phyloP scores from a whole-genome alignment of 2,797 vertebrate species.

The Rhinophrynus dorsalis region DNA sequence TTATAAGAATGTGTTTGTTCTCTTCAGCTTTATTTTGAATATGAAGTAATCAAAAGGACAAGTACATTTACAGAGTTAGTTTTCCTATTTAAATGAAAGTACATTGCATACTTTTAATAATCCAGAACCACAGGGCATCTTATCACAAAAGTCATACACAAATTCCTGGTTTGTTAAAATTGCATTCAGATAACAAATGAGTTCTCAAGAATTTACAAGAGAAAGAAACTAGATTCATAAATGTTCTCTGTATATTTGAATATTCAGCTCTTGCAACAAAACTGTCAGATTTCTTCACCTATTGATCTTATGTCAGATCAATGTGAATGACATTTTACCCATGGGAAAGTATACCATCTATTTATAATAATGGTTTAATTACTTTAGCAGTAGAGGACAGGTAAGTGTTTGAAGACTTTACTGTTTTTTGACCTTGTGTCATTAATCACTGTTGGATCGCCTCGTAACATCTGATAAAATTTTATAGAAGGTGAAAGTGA shows the following conservation, averaged over 20 bases:
- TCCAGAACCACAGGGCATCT: too few species aligned
- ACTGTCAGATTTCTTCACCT: constrained; percentile 43
- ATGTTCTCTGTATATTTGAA: constrained; percentile 30
- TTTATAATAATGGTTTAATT: constrained; percentile 45
- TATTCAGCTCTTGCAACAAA: constrained; percentile 30
- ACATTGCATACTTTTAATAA: too few species aligned
- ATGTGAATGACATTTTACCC: constrained; percentile 47
- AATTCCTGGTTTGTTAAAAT: too few species aligned
- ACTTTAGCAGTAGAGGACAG: constrained; percentile 37
- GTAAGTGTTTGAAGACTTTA: constrained; percentile 34
- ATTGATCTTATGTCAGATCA: constrained; percentile 47
- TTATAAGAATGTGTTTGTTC: too few species aligned
- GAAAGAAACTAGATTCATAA: neutral
- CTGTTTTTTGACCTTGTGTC: constrained; percentile 38
- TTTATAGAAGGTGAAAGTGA: constrained; percentile 47
- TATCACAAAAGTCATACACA: too few species aligned
- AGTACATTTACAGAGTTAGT: too few species aligned
- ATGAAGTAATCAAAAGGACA: too few species aligned
- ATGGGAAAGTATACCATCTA: constrained; percentile 32
- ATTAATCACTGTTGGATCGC: constrained; percentile 41
- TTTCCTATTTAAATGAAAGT: too few species aligned
- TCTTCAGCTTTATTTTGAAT: too few species aligned
- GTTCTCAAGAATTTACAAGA: neutral
- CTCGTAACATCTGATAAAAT: constrained; percentile 37
- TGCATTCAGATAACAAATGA: too few species aligned